These are phyloP conservation scores for Drosophila borborema DNA, from an alignment of 2,888 invertebrate genomes.

Conservation along the genomic window DNA sequence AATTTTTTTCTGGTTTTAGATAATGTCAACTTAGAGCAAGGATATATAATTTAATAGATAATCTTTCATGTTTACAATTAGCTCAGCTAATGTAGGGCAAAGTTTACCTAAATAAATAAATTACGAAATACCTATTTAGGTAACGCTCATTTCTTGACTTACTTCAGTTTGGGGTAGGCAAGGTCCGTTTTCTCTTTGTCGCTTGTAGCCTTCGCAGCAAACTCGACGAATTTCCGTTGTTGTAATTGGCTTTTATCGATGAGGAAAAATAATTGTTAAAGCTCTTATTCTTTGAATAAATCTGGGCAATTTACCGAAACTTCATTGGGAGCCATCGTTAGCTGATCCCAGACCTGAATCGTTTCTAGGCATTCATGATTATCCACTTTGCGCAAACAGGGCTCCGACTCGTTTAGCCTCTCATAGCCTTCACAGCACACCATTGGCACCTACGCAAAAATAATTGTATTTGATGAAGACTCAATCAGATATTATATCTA, in stretches of 20 bases:
- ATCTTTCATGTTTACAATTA: too few relatives aligned
- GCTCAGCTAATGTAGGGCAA: too few relatives aligned
- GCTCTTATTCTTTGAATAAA: too few relatives aligned
- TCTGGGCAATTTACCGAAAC: not conserved
- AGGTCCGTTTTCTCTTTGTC: not conserved
- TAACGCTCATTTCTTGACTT: not conserved
- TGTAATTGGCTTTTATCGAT: not conserved
- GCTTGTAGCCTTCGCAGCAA: constrained; percentile 46
- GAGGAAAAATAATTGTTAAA: not conserved
- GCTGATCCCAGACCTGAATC: not conserved
- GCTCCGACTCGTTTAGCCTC: constrained; percentile 2
- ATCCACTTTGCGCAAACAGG: constrained; percentile 6
- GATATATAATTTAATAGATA: too few relatives aligned
- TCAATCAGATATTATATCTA: not conserved
- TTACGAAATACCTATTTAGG: not conserved
- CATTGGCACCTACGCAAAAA: not conserved
- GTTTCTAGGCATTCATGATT: not conserved
- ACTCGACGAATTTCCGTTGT: constrained; percentile 5
- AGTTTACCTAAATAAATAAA: too few relatives aligned
- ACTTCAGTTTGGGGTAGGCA: constrained; percentile 28
- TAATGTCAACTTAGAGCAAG: too few relatives aligned
- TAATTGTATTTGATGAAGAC: not conserved
- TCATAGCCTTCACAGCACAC: constrained; percentile 13
- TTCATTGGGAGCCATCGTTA: not conserved
- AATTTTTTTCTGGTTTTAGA: not conserved